Base-by-base conservation (phyloP, 35 echinoderm and acorn worm species). In the Ophiothrix spiculata region DNA sequence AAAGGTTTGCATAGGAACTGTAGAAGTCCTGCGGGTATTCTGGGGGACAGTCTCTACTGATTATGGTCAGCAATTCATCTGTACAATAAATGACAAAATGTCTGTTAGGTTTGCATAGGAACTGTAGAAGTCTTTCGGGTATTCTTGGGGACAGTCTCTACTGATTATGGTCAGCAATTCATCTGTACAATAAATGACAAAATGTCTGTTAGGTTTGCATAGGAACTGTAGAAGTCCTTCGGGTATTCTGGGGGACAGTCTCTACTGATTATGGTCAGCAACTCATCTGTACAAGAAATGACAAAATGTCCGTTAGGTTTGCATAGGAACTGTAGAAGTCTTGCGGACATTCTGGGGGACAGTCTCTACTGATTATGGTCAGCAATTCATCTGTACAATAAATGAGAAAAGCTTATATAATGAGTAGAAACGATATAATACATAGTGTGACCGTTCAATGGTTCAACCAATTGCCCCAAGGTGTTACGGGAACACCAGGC, bases 101-200 rank as follows among this genome's bases (percentile, higher is more conserved):
- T n/a, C n/a, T n/a, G n/a, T n/a, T n/a, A 98, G 91, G 74, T 93
- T 98, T 40, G 88, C 91, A 77, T 98, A 98, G n/a, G 95, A 93
- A 0, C 84, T 77, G 78, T 98, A 98, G 86, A 98, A 93, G 4
- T 69, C 75, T 80, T 39, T 16, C 14, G 89, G 64, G 69, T 91
- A 98, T 23, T 56, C 91, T 32, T 75, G 42, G 17, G 95, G 95
- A 60, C 84, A 80, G 41, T 98, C 91, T 38, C 37, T 63, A 28
- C 87, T 40, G 40, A 98, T 91, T 32, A 98, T 91, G 35, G 93
- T 84, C 64, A 98, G 79, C 46, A 98, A 85, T 77, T 98, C 95
- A 88, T 74, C 95, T 98, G 88, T 14, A 79, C 80, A 28, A 82
- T 29, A 12, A 76, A 78, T 16, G 29, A 86, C n/a, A n/a, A n/a